A percentile compares a stretch with the other conserved stretches of the same genome.
Evolutionary conservation across 1,140 invertebrate genomes (phyloP).

Genomic region (Drosophila melanogaster): Release_6_plus_ISO1_MT NT_033777.3:29879001-29879500

Average conservation of each 20-base stretch:
- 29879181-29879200: conserved; percentile 48
- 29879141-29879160: conserved; percentile 68
- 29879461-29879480: conserved; percentile 74
- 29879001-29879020: conserved; percentile 50
- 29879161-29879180: conserved; percentile 32
- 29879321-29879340: conserved; percentile 77
- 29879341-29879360: conserved; percentile 62
- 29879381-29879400: conserved; percentile 54
- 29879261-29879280: conserved; percentile 83
- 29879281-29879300: conserved; percentile 84
- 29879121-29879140: conserved; percentile 79
- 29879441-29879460: conserved; percentile 80
- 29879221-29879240: conserved; percentile 57
- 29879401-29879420: conserved; percentile 75
- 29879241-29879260: conserved; percentile 61
- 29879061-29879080: conserved; percentile 83
- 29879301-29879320: conserved; percentile 80
- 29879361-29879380: conserved; percentile 15
- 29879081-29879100: conserved; percentile 76
- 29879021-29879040: conserved; percentile 77
- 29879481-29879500: conserved; percentile 69
- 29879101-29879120: conserved; percentile 57
- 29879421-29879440: conserved; percentile 72
- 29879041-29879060: conserved; percentile 83
- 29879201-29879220: conserved; percentile 31